Base-by-base conservation (phyloP, 2,113 vertebrate genomes). In the Peromyscus polionotus region DNA sequence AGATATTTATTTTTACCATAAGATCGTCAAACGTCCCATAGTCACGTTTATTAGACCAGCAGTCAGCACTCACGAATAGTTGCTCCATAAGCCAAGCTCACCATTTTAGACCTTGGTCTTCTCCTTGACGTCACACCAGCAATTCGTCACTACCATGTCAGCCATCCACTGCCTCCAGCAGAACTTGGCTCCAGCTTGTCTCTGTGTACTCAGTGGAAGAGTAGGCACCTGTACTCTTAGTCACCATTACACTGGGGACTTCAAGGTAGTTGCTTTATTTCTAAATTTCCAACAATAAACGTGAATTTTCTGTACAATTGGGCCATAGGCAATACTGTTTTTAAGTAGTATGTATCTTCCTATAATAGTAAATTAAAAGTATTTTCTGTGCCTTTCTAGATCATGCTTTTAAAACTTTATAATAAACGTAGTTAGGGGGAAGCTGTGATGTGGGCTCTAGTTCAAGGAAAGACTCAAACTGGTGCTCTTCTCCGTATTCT, bases 281-380 rank as follows among this genome's bases (percentile, higher is more conserved):
- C 42, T 75, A 76, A 67, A 59, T 83, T 75, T 42, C 59, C n/a
- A 93, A 76, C 8, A 85, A 16, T 11, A 8, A 67, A 75, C 1
- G 13, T 68, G 39, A 81, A 36, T 75, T 73, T 24, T 59, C 8
- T 76, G 4, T 61, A 80, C 28, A 45, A 45, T 54, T 22, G 51
- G 48, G 10, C 24, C 87, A 92, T 51, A 26, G 81, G 81, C 81
- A 91, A 51, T 33, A 63, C 28, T 80, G 17, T 81, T 95, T 90
- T 86, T 48, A 61, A 67, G 11, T 86, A 90, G 67, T 33, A 17
- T 51, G 39, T n/a, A 12, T 20, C n/a, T 90, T 81, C 61, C 39
- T 42, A 48, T 26, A 36, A 83, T 19, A 91, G 3, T 59, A 79
- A 80, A 61, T 73, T 92, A 31, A 94, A 95, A 95, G 36, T 90